phyloP scores from a whole-genome alignment of 2,113 vertebrate genomes.

The Pomatostomus ruficeps region DNA sequence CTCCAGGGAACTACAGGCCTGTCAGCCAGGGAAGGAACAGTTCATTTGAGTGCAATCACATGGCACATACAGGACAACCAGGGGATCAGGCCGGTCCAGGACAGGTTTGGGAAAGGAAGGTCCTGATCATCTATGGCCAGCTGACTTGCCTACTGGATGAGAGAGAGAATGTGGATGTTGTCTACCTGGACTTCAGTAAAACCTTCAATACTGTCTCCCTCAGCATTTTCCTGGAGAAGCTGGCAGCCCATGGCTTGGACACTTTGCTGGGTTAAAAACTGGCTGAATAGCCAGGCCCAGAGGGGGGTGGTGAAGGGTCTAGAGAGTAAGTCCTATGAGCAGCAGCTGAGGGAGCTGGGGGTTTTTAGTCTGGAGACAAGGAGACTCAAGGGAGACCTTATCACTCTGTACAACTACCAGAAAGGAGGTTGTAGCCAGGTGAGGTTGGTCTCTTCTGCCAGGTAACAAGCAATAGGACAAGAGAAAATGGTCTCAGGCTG shows the following conservation, averaged over 20 bases:
- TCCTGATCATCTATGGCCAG: too few species aligned
- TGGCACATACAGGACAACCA: background rate
- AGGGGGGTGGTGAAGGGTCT: background rate
- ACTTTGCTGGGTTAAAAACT: background rate
- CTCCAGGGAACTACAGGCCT: background rate
- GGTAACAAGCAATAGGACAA: background rate
- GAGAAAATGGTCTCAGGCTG: background rate
- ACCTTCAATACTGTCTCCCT: background rate
- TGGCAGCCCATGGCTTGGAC: background rate
- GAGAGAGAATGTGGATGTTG: background rate
- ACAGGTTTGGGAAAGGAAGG: background rate
- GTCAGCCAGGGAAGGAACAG: background rate
- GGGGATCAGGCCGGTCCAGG: too few species aligned
- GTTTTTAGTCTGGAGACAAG: background rate
- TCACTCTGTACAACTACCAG: background rate
- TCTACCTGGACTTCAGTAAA: background rate
- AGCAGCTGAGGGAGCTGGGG: background rate
- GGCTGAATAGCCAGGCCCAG: background rate
- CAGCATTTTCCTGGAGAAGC: background rate
- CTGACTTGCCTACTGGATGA: background rate
- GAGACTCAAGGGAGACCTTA: background rate
- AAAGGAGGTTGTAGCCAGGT: background rate
- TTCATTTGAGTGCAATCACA: background rate
- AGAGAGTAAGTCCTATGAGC: background rate
- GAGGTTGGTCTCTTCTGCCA: background rate